Percentiles rank a stretch among this genome's conserved stretches.
phyloP scores from a whole-genome alignment of 2,888 invertebrate genomes.

The Lithophane ornitopus region DNA sequence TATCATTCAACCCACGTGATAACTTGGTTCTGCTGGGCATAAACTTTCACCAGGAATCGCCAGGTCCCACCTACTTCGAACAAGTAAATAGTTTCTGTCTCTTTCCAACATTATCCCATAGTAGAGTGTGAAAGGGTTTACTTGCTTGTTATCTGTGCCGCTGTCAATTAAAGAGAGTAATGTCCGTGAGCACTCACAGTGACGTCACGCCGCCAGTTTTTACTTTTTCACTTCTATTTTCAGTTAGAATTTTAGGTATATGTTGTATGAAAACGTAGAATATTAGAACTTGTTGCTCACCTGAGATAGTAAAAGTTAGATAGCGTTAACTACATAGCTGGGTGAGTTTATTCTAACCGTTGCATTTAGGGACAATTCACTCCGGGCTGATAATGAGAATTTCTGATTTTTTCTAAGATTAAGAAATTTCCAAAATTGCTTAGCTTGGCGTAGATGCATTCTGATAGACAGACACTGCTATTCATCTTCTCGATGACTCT shows the following conservation, averaged over 20 bases:
- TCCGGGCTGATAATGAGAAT: not conserved
- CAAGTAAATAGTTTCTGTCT: not conserved
- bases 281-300: not conserved
- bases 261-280: not conserved
- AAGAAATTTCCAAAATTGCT: no score
- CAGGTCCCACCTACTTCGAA: not conserved
- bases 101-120: not conserved
- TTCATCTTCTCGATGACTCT: no score
- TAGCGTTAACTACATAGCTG: not conserved
- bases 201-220: constrained; percentile 36
- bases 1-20: no score
- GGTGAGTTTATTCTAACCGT: not conserved
- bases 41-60: not conserved
- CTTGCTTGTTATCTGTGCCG: constrained; percentile 33
- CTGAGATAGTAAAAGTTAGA: not conserved
- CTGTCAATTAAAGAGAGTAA: constrained; percentile 46
- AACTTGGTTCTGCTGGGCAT: no score
- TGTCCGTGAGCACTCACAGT: constrained; percentile 19
- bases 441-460: no score
- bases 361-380: not conserved
- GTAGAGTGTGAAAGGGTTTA: constrained; percentile 5
- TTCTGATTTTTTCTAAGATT: no score
- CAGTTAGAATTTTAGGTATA: not conserved
- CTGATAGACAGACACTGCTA: no score
- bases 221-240: constrained; percentile 8